phyloP scores from a whole-genome alignment of 2,888 invertebrate genomes.

The Neria commutata region DNA sequence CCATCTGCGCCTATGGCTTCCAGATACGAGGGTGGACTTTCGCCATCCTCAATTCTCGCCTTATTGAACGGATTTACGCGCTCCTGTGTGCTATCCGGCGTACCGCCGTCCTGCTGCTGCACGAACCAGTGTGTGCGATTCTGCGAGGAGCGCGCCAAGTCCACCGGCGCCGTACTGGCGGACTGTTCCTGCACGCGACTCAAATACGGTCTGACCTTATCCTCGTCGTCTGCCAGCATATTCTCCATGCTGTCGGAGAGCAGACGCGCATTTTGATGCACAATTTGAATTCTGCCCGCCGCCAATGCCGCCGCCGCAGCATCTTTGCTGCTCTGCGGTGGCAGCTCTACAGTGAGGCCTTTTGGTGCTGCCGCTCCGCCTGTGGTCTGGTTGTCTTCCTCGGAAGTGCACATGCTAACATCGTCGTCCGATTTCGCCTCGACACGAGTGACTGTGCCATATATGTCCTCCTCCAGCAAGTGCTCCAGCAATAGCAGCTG shows the following conservation, averaged over 20 bases:
- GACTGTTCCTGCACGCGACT: slow-evolving; percentile 38
- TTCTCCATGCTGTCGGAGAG: slow-evolving; percentile 55
- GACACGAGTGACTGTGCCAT: slow-evolving; percentile 66
- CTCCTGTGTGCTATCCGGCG: not conserved
- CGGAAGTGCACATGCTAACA: slow-evolving; percentile 64
- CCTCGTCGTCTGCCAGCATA: slow-evolving; percentile 44
- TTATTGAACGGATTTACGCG: slow-evolving; percentile 43
- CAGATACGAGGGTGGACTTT: slow-evolving; percentile 58
- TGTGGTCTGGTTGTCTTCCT: slow-evolving; percentile 53
- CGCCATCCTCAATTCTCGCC: slow-evolving; percentile 47
- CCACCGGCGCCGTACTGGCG: slow-evolving; percentile 28
- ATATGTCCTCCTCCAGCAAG: slow-evolving; percentile 72
- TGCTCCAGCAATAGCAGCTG: slow-evolving; percentile 71
- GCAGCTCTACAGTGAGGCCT: slow-evolving; percentile 26
- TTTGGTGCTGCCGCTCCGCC: slow-evolving; percentile 19
- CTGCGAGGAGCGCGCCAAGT: slow-evolving; percentile 43
- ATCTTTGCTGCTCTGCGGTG: slow-evolving; percentile 12
- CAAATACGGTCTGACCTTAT: slow-evolving; percentile 42
- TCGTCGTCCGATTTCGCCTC: slow-evolving; percentile 53
- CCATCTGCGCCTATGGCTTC: slow-evolving; percentile 52
- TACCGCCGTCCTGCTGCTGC: slow-evolving; percentile 29
- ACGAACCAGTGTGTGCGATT: slow-evolving; percentile 60
- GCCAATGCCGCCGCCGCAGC: slow-evolving; percentile 11
- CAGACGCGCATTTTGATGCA: slow-evolving; percentile 57
- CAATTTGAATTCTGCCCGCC: slow-evolving; percentile 41